Evolutionary conservation across 2,797 vertebrate species (phyloP), one percentile per base, ranked within the genome.

Genomic region (Manis crassicaudata): DNA sequence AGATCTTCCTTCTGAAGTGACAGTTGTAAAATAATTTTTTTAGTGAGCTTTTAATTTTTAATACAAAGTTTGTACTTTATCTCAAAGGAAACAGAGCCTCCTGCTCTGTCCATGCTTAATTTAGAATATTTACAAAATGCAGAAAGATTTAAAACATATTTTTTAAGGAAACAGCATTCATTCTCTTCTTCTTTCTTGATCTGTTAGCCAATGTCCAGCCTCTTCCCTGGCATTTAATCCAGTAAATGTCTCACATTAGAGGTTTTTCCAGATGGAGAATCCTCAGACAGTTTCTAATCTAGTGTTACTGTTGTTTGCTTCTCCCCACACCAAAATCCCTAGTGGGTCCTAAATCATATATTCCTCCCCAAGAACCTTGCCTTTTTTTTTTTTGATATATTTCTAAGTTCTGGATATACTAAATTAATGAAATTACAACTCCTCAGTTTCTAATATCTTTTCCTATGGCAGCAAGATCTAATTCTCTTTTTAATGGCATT

Each of bases 1-100:
- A 75, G 46, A 32, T 84, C 40, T 90, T 88, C 35, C 82, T 93
- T 82, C 25, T 95, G 37, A 95, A 95, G 65, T 46, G n/a, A 17
- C 20, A 89, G 58, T 20, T 80, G 0, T 75, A 92, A 90, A 70
- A 23, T 84, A 65, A 75, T 56, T 72, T 50, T 81, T 77, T 85
- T 43, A 86, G 35, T 52, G 29, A 85, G 8, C 17, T 32, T 75
- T 79, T 76, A 58, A 27, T 79, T 86, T 76, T 93, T 82, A 92
- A 82, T 67, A 32, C 50, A 83, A 94, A 83, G 8, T 5, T 25
- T 65, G 5, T 11, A 46, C 4, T 88, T 86, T 65, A 63, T 72
- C 63, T 90, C 72, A 90, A 93, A 85, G 46, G 40, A 96, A 96
- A 67, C 56, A 63, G 32, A 52, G 40, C 27, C 5, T 88, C 17